These are phyloP conservation scores for Antheraea pernyi DNA, from an alignment of 1,140 invertebrate species.

Conservation along the genomic window DNA sequence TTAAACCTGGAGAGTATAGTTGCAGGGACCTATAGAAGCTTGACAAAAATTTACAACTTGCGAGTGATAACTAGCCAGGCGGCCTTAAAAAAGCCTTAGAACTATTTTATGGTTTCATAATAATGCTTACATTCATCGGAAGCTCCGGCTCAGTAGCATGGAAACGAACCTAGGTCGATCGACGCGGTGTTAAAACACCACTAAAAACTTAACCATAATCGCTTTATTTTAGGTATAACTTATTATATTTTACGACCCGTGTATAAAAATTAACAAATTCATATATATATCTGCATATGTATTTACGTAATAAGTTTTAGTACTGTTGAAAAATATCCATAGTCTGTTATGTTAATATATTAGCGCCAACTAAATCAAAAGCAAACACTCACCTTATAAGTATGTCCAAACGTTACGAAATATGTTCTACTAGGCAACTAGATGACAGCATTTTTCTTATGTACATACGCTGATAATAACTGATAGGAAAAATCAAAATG, in stretches of 20 bases:
- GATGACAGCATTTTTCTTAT: neutral
- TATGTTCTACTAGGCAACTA: neutral
- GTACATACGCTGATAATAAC: slow-evolving; percentile 1
- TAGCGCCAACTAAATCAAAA: slow-evolving; percentile 4
- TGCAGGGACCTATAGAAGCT: no score
- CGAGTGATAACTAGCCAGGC: no score
- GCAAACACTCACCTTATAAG: neutral
- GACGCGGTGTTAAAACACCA: no score
- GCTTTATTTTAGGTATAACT: no score
- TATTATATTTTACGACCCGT: neutral
- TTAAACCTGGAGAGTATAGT: no score
- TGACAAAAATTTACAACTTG: no score
- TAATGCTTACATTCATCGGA: no score
- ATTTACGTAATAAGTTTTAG: neutral
- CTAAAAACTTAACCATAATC: no score
- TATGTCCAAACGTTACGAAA: neutral
- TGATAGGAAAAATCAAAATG: neutral
- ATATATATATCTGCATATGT: neutral
- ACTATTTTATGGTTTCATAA: no score
- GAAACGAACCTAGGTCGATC: no score
- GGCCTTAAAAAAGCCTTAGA: no score
- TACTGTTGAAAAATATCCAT: neutral
- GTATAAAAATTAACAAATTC: neutral
- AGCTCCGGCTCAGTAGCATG: no score
- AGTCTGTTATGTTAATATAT: neutral